These are phyloP conservation scores for Chaetops frenatus DNA, from an alignment of 2,113 vertebrate species.

Conservation along the genomic window DNA sequence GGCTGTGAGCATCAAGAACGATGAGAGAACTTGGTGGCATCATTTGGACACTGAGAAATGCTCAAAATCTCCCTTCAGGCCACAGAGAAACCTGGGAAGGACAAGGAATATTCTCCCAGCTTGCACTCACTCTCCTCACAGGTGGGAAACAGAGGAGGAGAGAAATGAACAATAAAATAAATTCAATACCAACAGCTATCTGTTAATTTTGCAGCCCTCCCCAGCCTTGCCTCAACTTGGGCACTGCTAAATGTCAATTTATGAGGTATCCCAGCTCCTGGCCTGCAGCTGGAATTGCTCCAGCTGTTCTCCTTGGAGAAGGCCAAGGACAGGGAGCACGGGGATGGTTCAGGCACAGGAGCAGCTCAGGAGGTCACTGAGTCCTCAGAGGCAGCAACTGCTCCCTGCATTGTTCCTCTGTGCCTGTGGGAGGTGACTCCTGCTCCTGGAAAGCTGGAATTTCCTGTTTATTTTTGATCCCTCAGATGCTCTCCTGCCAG, in stretches of 20 bases:
- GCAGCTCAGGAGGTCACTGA: neutral
- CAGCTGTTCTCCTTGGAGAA: neutral
- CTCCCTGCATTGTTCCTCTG: neutral
- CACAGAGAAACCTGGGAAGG: neutral
- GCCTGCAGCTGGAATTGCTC: neutral
- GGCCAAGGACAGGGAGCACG: neutral
- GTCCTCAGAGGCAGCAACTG: neutral
- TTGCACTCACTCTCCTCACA: neutral
- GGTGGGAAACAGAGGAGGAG: neutral
- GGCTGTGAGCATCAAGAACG: neutral
- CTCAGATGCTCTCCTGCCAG: neutral
- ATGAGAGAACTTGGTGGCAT: neutral
- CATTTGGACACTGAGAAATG: neutral
- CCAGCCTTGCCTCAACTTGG: neutral
- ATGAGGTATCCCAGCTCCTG: neutral
- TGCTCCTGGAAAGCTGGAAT: slow-evolving; percentile 1
- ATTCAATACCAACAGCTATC: neutral
- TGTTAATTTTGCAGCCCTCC: neutral
- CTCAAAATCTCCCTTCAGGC: neutral
- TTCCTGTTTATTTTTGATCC: neutral
- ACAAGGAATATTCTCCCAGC: neutral
- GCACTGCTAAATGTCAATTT: neutral
- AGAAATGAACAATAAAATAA: neutral
- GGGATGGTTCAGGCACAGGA: neutral
- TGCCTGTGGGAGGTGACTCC: neutral